phyloP scores from a whole-genome alignment of 2,797 vertebrate species.

The Acanthis flammea region DNA sequence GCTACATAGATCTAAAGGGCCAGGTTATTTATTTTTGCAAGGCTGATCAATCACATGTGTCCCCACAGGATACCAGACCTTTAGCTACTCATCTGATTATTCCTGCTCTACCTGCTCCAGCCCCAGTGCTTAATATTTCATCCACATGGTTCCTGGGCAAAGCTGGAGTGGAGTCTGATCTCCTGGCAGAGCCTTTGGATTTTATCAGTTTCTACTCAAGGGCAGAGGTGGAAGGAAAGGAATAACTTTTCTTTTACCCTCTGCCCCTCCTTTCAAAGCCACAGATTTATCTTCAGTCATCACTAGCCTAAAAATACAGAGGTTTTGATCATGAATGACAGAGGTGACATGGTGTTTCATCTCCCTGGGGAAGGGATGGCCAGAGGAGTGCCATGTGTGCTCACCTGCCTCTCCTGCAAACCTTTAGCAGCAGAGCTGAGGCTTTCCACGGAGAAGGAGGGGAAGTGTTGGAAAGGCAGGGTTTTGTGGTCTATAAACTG shows the following conservation, averaged over 20 bases:
- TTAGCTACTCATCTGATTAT: slow-evolving; percentile 72
- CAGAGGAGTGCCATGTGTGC: background rate
- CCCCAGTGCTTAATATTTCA: slow-evolving; percentile 63
- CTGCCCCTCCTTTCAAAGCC: slow-evolving; percentile 36
- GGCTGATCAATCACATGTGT: slow-evolving; percentile 71
- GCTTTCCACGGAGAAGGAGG: rapidly evolving
- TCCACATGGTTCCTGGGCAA: slow-evolving; percentile 14
- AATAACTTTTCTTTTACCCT: slow-evolving; percentile 26
- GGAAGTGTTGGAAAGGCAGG: background rate
- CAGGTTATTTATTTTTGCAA: slow-evolving; percentile 68
- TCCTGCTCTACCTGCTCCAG: slow-evolving; percentile 28
- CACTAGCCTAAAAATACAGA: background rate
- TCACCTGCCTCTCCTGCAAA: background rate
- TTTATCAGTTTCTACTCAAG: slow-evolving; percentile 14
- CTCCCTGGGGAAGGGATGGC: background rate
- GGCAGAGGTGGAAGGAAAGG: slow-evolving; percentile 11
- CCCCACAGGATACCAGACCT: slow-evolving; percentile 72
- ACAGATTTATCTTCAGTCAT: slow-evolving; percentile 27
- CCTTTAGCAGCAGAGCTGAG: background rate
- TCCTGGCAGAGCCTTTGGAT: slow-evolving; percentile 8
- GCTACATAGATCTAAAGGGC: slow-evolving; percentile 65
- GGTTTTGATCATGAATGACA: background rate
- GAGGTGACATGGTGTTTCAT: background rate
- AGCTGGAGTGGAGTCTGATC: background rate
- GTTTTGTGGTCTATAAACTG: background rate